Percentiles rank a stretch among this genome's conserved stretches.
Evolutionary conservation across 1,140 invertebrate genomes (phyloP).

Genomic region (Lepidurus arcticus): DNA sequence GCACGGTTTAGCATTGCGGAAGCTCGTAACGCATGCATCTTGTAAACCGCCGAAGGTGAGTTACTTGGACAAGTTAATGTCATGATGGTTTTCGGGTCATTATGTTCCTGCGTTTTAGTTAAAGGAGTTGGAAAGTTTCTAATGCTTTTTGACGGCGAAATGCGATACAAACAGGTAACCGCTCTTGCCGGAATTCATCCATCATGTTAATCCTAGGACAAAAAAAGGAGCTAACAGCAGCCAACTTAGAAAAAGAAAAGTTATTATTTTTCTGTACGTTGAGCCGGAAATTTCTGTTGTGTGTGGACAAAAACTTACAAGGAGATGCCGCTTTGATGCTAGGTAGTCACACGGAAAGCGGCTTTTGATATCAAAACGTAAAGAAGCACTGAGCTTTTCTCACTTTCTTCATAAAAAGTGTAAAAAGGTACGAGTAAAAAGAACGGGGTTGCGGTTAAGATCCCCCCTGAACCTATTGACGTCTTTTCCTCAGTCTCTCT

Average conservation of each 20-base stretch:
- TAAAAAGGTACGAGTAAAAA: not conserved
- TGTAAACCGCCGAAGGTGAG: not conserved
- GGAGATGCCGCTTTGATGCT: not conserved
- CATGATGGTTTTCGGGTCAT: not conserved
- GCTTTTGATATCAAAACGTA: not conserved
- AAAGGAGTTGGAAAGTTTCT: too few relatives aligned
- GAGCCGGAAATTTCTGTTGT: slow-evolving; percentile 15
- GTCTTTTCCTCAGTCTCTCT: not conserved
- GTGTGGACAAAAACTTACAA: not conserved
- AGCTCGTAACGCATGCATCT: slow-evolving; percentile 2
- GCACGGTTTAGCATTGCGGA: not conserved
- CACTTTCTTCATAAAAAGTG: not conserved
- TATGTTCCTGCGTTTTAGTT: not conserved
- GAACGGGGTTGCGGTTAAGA: not conserved
- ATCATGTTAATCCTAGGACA: not conserved
- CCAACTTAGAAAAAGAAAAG: not conserved
- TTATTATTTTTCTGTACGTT: not conserved
- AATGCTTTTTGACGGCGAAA: too few relatives aligned
- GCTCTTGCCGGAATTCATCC: slow-evolving; percentile 13
- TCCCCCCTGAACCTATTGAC: not conserved
- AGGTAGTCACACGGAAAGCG: not conserved
- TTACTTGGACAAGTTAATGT: slow-evolving; percentile 3
- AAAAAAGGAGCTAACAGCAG: not conserved
- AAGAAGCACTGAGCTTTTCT: not conserved
- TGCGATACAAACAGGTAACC: not conserved